phyloP scores from a whole-genome alignment of 2,888 invertebrate species.

The Trachelus iudaicus region DNA sequence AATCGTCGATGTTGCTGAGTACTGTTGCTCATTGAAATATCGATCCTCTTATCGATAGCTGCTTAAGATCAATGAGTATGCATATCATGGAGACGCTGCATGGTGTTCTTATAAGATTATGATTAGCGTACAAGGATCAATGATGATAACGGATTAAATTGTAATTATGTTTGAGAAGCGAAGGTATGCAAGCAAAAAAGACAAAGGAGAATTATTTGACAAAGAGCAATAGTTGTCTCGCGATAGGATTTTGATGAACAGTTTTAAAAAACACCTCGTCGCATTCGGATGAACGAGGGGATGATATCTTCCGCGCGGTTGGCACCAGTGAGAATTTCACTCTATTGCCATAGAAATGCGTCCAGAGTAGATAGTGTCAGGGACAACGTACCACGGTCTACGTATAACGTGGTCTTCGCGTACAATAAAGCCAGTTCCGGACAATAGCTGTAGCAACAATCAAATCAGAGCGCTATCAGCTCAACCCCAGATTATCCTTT shows the following conservation, averaged over 20 bases:
- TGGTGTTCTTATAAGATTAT: background rate
- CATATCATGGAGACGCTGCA: background rate
- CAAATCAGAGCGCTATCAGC: constrained; percentile 63
- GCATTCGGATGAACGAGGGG: background rate
- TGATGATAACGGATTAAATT: background rate
- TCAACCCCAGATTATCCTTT: constrained; percentile 52
- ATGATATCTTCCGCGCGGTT: background rate
- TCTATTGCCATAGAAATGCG: constrained; percentile 33
- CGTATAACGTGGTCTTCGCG: constrained; percentile 27
- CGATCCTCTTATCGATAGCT: background rate
- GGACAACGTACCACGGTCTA: constrained; percentile 33
- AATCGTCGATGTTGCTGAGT: background rate
- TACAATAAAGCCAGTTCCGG: constrained; percentile 55
- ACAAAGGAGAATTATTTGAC: background rate
- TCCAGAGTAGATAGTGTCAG: constrained; percentile 52
- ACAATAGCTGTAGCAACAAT: constrained; percentile 64
- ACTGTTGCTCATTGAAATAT: background rate
- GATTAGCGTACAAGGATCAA: background rate
- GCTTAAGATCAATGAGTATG: background rate
- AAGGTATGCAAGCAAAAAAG: background rate
- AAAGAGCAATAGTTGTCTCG: background rate
- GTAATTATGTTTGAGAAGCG: background rate
- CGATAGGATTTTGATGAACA: background rate
- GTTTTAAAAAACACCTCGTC: background rate
- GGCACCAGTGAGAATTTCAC: constrained; percentile 6